phyloP scores from a whole-genome alignment of 2,113 vertebrate species.

The Hemichromis elongatus region DNA sequence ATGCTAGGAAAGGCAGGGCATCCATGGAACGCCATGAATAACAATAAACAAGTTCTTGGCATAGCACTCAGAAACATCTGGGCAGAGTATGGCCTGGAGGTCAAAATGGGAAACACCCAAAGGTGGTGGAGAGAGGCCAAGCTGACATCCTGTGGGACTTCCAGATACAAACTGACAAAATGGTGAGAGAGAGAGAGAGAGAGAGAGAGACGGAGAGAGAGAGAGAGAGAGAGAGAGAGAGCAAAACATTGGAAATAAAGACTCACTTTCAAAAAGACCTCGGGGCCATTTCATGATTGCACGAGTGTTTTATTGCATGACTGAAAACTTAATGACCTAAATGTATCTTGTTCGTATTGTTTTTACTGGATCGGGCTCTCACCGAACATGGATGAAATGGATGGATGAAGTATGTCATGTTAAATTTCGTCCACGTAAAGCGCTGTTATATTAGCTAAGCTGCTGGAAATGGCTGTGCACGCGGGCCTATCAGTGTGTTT shows the following conservation, averaged over 20 bases:
- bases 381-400: background rate
- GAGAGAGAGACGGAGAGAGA: background rate
- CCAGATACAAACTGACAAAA: no score
- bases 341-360: background rate
- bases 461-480: background rate
- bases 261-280: constrained; percentile 16
- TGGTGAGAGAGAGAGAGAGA: constrained; percentile 37
- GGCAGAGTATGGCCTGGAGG: no score
- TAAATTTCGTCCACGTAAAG: background rate
- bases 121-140: no score
- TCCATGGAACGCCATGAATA: no score
- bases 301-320: constrained; percentile 1
- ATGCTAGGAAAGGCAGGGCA: no score
- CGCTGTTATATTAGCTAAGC: background rate
- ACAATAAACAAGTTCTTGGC: no score
- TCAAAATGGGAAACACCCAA: no score
- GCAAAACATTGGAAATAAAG: background rate
- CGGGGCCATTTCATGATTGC: constrained; percentile 19
- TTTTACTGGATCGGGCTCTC: background rate
- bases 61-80: no score
- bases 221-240: background rate
- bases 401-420: background rate
- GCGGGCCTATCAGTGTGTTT: background rate
- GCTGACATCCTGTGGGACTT: no score
- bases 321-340: background rate